A percentile compares a stretch with the other conserved stretches of the same genome.
These are phyloP conservation scores for Lithobius niger DNA, from an alignment of 1,140 invertebrate species.

Conservation along the genomic window DNA sequence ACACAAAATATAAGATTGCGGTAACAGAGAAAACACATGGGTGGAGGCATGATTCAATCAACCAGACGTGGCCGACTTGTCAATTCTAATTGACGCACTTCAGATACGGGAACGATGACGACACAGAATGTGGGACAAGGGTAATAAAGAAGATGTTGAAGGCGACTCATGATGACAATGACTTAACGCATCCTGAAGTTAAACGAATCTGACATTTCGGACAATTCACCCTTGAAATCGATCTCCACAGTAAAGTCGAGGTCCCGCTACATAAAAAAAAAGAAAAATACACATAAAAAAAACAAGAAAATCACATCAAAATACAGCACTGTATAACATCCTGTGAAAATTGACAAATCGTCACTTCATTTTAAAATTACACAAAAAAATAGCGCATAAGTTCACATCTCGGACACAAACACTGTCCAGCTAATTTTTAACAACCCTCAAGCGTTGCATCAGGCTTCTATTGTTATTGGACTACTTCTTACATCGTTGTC, in stretches of 20 bases:
- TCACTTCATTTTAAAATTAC: no score
- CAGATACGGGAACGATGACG: background rate
- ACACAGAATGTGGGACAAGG: background rate
- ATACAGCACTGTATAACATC: no score
- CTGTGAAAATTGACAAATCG: no score
- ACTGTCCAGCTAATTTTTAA: no score
- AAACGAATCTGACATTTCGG: conserved; percentile 75
- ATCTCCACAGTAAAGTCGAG: conserved; percentile 89
- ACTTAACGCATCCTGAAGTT: conserved; percentile 94
- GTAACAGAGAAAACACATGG: background rate
- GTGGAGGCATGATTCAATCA: background rate
- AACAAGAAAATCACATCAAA: no score
- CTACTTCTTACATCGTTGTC: no score
- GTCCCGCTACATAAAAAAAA: conserved; percentile 49
- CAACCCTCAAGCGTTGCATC: no score
- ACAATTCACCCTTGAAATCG: conserved; percentile 89
- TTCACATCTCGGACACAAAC: no score
- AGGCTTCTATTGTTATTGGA: no score
- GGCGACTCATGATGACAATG: background rate
- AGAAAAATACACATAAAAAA: no score
- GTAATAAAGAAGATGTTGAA: background rate
- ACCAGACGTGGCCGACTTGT: background rate
- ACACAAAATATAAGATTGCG: background rate
- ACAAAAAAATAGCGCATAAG: no score
- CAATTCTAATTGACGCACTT: background rate